Conservation (phyloP, 2,113 vertebrate species). For the Himantopus leucocephalus region DNA sequence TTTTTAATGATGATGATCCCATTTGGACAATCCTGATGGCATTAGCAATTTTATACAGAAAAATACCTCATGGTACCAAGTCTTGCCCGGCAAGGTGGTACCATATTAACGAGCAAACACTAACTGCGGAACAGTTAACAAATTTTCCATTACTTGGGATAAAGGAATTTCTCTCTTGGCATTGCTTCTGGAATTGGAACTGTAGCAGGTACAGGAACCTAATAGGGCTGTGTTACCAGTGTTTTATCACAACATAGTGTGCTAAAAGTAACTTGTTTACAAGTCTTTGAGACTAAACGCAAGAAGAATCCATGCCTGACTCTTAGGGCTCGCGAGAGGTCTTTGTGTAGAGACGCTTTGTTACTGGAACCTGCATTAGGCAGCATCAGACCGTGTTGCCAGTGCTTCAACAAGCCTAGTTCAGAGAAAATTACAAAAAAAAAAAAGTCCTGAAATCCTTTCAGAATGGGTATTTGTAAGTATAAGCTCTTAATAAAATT, state of each 20-base stretch:
- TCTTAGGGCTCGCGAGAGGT: background rate
- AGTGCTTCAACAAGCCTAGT: background rate
- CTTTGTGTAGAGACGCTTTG: background rate
- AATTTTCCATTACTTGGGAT: slow-evolving; percentile 43
- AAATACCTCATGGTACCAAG: slow-evolving; percentile 58
- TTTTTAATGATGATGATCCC: slow-evolving; percentile 51
- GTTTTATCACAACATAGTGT: background rate
- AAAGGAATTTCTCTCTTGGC: slow-evolving; percentile 43
- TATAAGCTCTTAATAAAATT: slow-evolving; percentile 49
- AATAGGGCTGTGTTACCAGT: background rate
- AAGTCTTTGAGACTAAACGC: slow-evolving; percentile 25
- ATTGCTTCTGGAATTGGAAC: slow-evolving; percentile 28
- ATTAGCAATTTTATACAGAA: slow-evolving; percentile 64
- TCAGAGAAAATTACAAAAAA: background rate
- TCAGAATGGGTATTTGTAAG: slow-evolving; percentile 13
- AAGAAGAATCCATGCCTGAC: slow-evolving; percentile 27
- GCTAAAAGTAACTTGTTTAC: slow-evolving; percentile 58
- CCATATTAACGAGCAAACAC: slow-evolving; percentile 51
- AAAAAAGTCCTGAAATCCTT: background rate
- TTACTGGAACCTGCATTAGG: background rate
- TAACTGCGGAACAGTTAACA: slow-evolving; percentile 44
- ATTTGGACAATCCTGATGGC: slow-evolving; percentile 55
- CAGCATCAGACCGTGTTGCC: background rate
- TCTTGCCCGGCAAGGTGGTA: slow-evolving; percentile 26
- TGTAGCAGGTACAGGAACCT: background rate